A percentile compares a stretch with the other conserved stretches of the same genome.
Conservation (phyloP, 2,113 vertebrate species). For the Heliornis fulica region DNA sequence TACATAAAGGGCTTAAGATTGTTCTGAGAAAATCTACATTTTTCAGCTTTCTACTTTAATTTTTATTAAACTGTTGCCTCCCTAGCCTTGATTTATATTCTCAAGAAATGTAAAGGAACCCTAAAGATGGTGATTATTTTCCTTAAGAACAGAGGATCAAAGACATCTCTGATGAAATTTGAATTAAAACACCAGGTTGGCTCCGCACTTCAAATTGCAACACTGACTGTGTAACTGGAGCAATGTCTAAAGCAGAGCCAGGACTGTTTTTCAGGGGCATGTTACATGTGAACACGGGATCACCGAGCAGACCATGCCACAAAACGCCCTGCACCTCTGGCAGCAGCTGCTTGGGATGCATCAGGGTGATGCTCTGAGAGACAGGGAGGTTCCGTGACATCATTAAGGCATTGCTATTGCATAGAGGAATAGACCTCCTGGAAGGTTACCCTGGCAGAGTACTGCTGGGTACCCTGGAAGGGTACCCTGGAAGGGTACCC, state of each 20-base stretch:
- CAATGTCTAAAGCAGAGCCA: not conserved
- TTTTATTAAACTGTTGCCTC: not conserved
- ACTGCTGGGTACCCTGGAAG: too few species aligned
- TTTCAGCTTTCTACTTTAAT: not conserved
- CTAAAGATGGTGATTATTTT: slow-evolving; percentile 1
- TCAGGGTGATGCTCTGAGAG: not conserved
- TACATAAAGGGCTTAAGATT: not conserved
- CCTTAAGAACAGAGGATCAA: slow-evolving; percentile 24
- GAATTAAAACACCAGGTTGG: slow-evolving; percentile 9
- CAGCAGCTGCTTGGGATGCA: not conserved
- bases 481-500: not conserved
- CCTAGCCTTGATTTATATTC: not conserved
- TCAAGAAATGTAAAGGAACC: not conserved
- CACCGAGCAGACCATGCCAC: not conserved
- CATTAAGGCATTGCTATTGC: fast-evolving
- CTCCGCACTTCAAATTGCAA: not conserved
- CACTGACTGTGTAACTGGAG: not conserved
- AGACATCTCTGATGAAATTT: slow-evolving; percentile 29
- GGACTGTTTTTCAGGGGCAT: not conserved
- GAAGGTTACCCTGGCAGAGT: not conserved
- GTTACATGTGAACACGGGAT: not conserved
- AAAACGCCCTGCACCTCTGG: fast-evolving
- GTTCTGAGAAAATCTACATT: not conserved
- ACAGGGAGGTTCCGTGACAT: fast-evolving
- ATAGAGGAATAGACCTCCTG: not conserved